phyloP scores from a whole-genome alignment of 1,140 invertebrate genomes.

The Sogatella furcifera region DNA sequence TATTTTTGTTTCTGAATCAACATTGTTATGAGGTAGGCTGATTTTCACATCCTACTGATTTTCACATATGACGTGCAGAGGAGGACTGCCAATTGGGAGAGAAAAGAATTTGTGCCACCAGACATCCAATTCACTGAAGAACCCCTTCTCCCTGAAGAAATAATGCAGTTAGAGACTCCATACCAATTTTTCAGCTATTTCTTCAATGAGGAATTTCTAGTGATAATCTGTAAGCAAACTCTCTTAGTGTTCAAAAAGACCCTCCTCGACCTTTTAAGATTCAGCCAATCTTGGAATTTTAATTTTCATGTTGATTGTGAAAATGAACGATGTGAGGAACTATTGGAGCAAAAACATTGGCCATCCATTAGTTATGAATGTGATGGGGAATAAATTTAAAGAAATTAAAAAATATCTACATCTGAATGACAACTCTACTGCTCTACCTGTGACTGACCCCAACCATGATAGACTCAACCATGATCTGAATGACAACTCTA shows the following conservation, averaged over 20 bases:
- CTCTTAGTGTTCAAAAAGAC: not conserved
- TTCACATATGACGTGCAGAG: too few species aligned
- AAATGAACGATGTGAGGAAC: constrained; percentile 9
- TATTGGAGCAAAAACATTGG: constrained; percentile 12
- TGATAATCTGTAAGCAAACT: not conserved
- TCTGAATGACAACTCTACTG: constrained; percentile 15
- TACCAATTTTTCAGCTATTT: constrained; percentile 21
- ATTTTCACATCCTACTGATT: too few species aligned
- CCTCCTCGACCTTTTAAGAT: constrained; percentile 17
- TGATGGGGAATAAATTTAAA: constrained; percentile 12
- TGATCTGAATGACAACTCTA: too few species aligned
- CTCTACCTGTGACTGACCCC: too few species aligned
- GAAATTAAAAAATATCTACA: constrained; percentile 11
- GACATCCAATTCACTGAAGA: too few species aligned
- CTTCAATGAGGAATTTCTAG: constrained; percentile 24
- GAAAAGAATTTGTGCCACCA: too few species aligned
- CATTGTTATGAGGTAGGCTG: too few species aligned
- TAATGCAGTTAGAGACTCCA: constrained; percentile 18
- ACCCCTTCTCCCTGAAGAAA: not conserved
- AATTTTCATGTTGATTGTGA: constrained; percentile 8
- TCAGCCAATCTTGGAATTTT: constrained; percentile 18
- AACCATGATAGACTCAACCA: too few species aligned
- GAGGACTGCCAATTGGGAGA: too few species aligned
- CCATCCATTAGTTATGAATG: constrained; percentile 4
- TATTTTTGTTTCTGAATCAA: too few species aligned